Conservation (phyloP, 2,113 vertebrate species). For the Ictidomys tridecemlineatus region DNA sequence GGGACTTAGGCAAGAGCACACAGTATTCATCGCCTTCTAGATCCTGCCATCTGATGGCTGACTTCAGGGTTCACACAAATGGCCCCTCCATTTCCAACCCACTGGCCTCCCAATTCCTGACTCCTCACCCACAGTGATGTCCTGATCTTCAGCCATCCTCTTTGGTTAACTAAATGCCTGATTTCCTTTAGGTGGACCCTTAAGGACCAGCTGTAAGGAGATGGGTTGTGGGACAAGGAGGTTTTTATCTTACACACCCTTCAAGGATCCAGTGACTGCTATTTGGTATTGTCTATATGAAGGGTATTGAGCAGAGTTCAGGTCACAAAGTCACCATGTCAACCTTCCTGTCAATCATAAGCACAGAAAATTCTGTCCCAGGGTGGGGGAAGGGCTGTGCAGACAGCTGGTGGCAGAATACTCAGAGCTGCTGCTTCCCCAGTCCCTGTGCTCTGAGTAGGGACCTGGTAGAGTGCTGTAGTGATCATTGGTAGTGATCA, state of each 20-base stretch:
- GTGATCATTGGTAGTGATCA: neutral
- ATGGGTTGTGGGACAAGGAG: neutral
- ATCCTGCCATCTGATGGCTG: neutral
- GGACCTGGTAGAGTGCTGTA: neutral
- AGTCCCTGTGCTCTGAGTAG: neutral
- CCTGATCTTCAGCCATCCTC: neutral
- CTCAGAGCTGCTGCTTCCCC: neutral
- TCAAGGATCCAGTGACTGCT: neutral
- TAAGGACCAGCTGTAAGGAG: neutral
- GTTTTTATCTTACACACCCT: neutral
- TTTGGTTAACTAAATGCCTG: neutral
- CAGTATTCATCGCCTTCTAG: neutral
- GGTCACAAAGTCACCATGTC: constrained; percentile 80
- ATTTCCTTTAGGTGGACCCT: neutral
- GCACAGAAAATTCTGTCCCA: neutral
- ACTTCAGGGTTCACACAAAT: no score
- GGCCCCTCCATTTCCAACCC: neutral
- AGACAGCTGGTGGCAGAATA: neutral
- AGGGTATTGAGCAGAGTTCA: constrained; percentile 6
- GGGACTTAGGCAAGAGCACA: neutral
- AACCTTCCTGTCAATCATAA: constrained; percentile 56
- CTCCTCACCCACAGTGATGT: neutral
- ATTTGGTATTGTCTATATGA: neutral
- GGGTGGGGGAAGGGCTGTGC: neutral
- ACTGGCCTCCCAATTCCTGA: neutral